Evolutionary conservation across 2,113 vertebrate species (phyloP), one percentile per base, ranked within the genome.

Genomic region (Leptosomus discolor): DNA sequence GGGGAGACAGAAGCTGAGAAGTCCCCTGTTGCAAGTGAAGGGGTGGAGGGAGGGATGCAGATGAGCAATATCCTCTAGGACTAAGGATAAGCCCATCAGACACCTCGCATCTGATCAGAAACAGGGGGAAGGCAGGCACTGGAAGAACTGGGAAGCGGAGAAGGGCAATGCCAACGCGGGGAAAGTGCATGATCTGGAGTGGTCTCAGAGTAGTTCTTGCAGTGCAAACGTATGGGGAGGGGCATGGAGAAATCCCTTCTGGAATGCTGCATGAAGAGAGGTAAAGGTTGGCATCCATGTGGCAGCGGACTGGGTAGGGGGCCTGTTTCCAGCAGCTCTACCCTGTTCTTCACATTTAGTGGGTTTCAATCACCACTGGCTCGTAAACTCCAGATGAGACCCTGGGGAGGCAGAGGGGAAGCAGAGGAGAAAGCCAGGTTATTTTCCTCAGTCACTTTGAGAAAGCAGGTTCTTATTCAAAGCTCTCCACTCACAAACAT

Each of bases 291-390:
- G 94, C 89, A 95, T 91, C 95, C 94, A 60, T 68, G 85, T 84
- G 88, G 94, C 92, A 88, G 92, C 82, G 0, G 90, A 94, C 68
- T 74, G 93, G 96, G 94, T 91, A 95, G 96, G 94, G 90, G 88
- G 61, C 73, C 92, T 70, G 69, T 96, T 94, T 92, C 95, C 97
- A 96, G 90, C 95, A 96, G 95, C 90, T 94, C 92, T 91, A 95
- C 97, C 97, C 96, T 85, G 89, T 94, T 97, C 81, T 95, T 91
- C 96, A 95, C 94, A 94, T 97, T 98, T 99, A 99, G 97, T 99
- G 99, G 97, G 98, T 99, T 98, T 99, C 99, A 56, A 99, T 99
- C 97, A 99, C 99, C 41, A 99, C 99, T 16, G 99, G 99, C 97
- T 99, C 99, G 24, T 99, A 99, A 93, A 99, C 98, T 85, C 99